Percentiles rank a stretch among this genome's conserved stretches.
Evolutionary conservation across 2,797 vertebrate genomes (phyloP).

Genomic region (Chlorospingus flavigularis): DNA sequence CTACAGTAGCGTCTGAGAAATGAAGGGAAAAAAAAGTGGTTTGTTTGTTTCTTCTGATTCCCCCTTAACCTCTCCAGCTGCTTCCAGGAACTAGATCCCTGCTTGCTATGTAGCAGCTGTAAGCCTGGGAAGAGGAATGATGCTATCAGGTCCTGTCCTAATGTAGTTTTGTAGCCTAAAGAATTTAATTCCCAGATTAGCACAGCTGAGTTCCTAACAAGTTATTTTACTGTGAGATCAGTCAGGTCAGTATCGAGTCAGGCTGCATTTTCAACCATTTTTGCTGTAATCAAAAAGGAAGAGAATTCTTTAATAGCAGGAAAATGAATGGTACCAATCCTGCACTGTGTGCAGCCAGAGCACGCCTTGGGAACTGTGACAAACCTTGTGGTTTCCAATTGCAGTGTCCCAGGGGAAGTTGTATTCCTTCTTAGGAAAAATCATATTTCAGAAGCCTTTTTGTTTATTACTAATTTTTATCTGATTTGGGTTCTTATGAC

Average conservation of each 20-base stretch:
- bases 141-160: neutral
- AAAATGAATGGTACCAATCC: neutral
- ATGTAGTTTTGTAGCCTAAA: neutral
- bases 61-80: neutral
- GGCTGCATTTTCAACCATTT: neutral
- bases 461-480: neutral
- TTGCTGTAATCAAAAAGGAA: neutral
- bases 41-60: neutral
- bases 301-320: neutral
- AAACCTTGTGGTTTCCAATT: neutral
- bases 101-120: neutral
- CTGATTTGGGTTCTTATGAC: neutral
- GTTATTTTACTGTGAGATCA: neutral
- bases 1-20: neutral
- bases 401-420: neutral
- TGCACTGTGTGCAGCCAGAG: neutral
- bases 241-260: neutral
- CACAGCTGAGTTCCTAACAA: neutral
- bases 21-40: rapidly evolving
- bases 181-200: neutral
- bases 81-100: neutral
- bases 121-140: neutral
- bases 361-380: too few species aligned
- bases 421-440: neutral
- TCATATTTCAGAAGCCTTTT: neutral